Conservation (phyloP, 1,140 invertebrate genomes). For the Megathymus violae region DNA sequence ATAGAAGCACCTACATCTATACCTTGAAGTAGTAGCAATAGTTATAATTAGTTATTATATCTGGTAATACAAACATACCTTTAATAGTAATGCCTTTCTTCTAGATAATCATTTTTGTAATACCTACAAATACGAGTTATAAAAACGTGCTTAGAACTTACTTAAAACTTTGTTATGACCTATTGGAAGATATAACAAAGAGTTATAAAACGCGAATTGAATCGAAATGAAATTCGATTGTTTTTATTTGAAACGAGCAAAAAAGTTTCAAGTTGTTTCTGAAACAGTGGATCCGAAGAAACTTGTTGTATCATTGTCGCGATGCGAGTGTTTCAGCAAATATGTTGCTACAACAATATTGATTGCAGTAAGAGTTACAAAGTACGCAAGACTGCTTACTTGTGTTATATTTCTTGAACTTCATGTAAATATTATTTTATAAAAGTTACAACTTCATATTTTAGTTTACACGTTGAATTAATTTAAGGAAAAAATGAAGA, state of each 20-base stretch:
- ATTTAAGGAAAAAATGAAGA: no score
- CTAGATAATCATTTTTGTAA: slow-evolving; percentile 9
- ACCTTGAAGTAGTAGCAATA: no score
- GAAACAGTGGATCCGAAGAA: not conserved
- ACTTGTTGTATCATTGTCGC: not conserved
- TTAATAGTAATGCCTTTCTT: not conserved
- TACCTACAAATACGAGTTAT: slow-evolving; percentile 13
- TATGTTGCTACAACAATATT: not conserved
- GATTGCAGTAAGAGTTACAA: not conserved
- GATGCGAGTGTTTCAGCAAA: not conserved
- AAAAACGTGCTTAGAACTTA: slow-evolving; percentile 21
- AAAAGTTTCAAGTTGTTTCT: slow-evolving; percentile 29
- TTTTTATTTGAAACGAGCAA: slow-evolving; percentile 26
- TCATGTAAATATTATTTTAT: no score
- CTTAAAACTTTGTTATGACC: slow-evolving; percentile 31
- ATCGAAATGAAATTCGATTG: slow-evolving; percentile 19
- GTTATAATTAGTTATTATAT: no score
- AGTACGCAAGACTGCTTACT: no score
- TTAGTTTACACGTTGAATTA: no score
- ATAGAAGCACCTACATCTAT: no score
- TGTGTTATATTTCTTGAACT: no score
- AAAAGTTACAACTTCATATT: no score
- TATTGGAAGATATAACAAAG: slow-evolving; percentile 26
- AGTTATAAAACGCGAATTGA: slow-evolving; percentile 34
- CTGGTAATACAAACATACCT: no score